Evolutionary conservation across 2,797 vertebrate genomes (phyloP).

Genomic region (Sebastolobus altivelis): DNA sequence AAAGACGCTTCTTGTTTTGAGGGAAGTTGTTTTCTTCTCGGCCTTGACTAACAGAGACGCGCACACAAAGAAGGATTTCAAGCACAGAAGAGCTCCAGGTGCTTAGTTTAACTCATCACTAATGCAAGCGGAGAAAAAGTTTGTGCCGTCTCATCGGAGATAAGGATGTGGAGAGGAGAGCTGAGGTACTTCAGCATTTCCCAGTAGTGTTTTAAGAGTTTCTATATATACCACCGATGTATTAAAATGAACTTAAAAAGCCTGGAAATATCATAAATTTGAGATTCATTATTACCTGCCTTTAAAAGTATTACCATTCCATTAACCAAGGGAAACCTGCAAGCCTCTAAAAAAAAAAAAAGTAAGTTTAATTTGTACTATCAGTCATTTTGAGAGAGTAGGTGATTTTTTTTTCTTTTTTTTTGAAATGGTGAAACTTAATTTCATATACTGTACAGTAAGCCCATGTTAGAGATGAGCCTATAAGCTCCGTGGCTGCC

Average conservation of each 20-base stretch:
- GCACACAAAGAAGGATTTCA: background rate
- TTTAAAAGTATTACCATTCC: constrained; percentile 40
- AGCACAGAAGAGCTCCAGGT: background rate
- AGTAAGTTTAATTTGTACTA: constrained; percentile 53
- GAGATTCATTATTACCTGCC: constrained; percentile 10
- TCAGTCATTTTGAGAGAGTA: constrained; percentile 34
- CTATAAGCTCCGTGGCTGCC: constrained; percentile 55
- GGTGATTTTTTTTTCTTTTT: background rate
- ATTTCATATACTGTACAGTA: constrained; percentile 15
- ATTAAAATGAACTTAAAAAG: constrained; percentile 26
- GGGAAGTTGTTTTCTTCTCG: background rate
- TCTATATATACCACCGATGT: background rate
- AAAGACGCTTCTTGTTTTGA: background rate
- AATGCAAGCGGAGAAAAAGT: too few species aligned
- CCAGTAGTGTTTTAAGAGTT: background rate
- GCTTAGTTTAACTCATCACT: background rate
- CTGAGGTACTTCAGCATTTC: background rate
- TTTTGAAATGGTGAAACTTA: constrained; percentile 33
- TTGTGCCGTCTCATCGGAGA: constrained; percentile 6
- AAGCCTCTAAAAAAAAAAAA: constrained; percentile 15
- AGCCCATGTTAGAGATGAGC: constrained; percentile 44
- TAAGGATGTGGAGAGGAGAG: background rate
- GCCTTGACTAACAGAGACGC: background rate
- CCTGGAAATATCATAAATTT: constrained; percentile 25
- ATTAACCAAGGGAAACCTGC: constrained; percentile 42